A percentile compares a stretch with the other conserved stretches of the same genome.
phyloP scores from a whole-genome alignment of 2,113 vertebrate genomes.

The Muscicapa adusta region DNA sequence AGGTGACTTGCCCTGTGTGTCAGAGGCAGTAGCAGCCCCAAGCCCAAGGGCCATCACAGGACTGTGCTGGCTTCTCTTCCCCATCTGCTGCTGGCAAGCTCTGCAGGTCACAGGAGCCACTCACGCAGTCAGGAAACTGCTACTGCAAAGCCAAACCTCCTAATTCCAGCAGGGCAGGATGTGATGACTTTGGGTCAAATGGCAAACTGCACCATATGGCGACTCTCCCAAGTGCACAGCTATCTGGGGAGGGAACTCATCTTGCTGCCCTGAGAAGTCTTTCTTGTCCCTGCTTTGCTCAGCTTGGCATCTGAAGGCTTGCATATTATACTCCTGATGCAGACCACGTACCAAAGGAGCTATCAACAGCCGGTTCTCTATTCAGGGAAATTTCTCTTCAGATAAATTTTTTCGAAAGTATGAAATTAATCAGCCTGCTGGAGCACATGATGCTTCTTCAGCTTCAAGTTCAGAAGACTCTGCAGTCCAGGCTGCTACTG shows the following conservation, averaged over 20 bases:
- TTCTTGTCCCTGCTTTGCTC: not conserved
- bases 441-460: not conserved
- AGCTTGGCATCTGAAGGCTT: not conserved
- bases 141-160: not conserved
- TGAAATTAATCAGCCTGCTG: not conserved
- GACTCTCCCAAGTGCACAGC: not conserved
- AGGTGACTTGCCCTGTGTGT: not conserved
- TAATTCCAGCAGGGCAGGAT: not conserved
- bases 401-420: not conserved
- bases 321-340: rapidly evolving
- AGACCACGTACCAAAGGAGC: not conserved
- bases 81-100: not conserved
- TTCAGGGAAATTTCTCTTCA: not conserved
- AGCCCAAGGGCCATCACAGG: rapidly evolving
- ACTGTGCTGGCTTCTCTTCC: not conserved
- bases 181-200: not conserved
- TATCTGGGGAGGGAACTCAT: not conserved
- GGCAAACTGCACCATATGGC: not conserved
- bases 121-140: not conserved
- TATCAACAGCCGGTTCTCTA: not conserved
- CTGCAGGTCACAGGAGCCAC: not conserved
- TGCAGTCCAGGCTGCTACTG: not conserved
- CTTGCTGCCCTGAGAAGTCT: not conserved
- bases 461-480: not conserved
- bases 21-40: not conserved